Conservation (phyloP, 2,888 invertebrate species). For the Acleris emargana region DNA sequence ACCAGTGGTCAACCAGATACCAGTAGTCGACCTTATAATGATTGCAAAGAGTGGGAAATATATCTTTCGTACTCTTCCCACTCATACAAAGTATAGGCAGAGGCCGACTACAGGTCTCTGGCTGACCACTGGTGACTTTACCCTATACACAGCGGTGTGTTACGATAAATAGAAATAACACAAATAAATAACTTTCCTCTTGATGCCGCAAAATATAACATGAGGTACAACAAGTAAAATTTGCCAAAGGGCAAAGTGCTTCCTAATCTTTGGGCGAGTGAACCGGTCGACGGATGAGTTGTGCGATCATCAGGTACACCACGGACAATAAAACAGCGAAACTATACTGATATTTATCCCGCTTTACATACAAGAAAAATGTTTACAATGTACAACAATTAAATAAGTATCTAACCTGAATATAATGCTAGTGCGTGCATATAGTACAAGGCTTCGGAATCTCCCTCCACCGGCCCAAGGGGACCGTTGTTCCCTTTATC, state of each 20-base stretch:
- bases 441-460: slow-evolving; percentile 25
- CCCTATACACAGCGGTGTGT: too few relatives aligned
- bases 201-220: not conserved
- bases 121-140: too few relatives aligned
- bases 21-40: too few relatives aligned
- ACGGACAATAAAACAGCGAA: slow-evolving; percentile 8
- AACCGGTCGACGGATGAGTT: slow-evolving; percentile 18
- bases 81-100: too few relatives aligned
- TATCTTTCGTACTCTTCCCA: too few relatives aligned
- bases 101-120: too few relatives aligned
- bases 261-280: slow-evolving; percentile 13
- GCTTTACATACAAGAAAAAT: slow-evolving; percentile 16
- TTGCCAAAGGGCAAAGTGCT: slow-evolving; percentile 10
- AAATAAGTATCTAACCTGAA: slow-evolving; percentile 23
- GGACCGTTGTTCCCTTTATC: slow-evolving; percentile 28
- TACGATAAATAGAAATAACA: too few relatives aligned
- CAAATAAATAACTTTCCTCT: too few relatives aligned
- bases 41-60: too few relatives aligned
- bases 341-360: slow-evolving; percentile 12
- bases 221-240: not conserved
- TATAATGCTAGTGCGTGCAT: slow-evolving; percentile 27
- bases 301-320: slow-evolving; percentile 34
- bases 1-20: too few relatives aligned
- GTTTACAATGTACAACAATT: slow-evolving; percentile 32
- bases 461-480: slow-evolving; percentile 14